phyloP scores from a whole-genome alignment of 2,797 vertebrate species.

The Hippocampus kuda region DNA sequence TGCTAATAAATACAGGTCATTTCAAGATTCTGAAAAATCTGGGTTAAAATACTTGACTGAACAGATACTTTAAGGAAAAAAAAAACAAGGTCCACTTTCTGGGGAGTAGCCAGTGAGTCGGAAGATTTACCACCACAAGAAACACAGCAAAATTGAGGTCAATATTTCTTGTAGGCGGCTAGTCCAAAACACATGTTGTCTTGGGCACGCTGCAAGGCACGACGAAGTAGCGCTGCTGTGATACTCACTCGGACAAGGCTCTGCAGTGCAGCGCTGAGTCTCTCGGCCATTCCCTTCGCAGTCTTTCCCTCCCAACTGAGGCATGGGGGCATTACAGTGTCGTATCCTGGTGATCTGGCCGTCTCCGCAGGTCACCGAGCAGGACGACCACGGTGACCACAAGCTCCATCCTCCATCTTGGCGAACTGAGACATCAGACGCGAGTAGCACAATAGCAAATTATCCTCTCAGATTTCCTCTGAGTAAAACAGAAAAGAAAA shows the following conservation, averaged over 20 bases:
- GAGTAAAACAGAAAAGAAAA: conserved; percentile 21
- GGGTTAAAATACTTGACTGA: too few species aligned
- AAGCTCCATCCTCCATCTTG: conserved; percentile 97
- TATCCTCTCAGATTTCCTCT: conserved; percentile 23
- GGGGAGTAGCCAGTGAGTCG: conserved; percentile 14
- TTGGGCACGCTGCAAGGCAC: conserved; percentile 25
- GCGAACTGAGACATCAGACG: conserved; percentile 69
- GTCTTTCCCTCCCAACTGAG: conserved; percentile 86
- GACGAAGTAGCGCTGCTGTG: conserved; percentile 16
- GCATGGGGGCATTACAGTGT: conserved; percentile 91
- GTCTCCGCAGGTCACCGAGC: conserved; percentile 86
- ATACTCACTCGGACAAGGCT: conserved; percentile 81
- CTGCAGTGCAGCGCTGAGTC: conserved; percentile 81
- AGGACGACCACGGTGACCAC: conserved; percentile 97
- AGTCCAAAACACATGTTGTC: conserved; percentile 42
- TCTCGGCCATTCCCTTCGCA: conserved; percentile 86
- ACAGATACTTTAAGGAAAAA: background rate
- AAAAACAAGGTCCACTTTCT: conserved; percentile 7
- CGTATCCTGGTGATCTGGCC: conserved; percentile 93
- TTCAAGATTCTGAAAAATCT: background rate
- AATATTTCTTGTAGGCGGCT: conserved; percentile 41
- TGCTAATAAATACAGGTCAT: background rate
- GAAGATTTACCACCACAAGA: conserved; percentile 23
- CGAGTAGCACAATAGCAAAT: conserved; percentile 24
- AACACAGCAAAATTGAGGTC: conserved; percentile 45